Evolutionary conservation across 2,797 vertebrate genomes (phyloP).

Genomic region (Oreonectes daqikongensis): DNA sequence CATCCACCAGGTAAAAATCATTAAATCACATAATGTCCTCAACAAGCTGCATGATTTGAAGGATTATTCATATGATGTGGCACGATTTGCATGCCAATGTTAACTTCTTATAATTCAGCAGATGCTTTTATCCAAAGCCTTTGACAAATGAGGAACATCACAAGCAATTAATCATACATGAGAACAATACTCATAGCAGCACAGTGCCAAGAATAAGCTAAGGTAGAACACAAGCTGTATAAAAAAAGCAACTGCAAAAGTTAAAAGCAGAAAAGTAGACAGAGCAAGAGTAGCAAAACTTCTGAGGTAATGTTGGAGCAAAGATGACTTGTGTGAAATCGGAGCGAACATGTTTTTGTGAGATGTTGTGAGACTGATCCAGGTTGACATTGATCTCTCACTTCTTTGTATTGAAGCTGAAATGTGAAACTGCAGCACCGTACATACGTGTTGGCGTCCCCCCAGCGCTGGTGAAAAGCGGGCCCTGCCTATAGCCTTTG

Average conservation of each 20-base stretch:
- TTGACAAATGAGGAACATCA: background rate
- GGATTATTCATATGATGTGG: too few species aligned
- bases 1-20: background rate
- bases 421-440: conserved; percentile 42
- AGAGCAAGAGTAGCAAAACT: background rate
- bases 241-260: background rate
- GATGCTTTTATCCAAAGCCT: background rate
- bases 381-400: conserved; percentile 47
- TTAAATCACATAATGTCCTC: background rate
- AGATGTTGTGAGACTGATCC: conserved; percentile 16
- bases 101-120: background rate
- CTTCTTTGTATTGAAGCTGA: conserved; percentile 44
- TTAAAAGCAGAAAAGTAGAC: background rate
- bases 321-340: background rate
- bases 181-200: background rate
- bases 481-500: conserved; percentile 45
- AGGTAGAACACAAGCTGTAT: background rate
- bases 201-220: background rate
- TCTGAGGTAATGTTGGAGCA: background rate
- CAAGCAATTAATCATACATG: background rate
- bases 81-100: background rate
- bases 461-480: conserved; percentile 33
- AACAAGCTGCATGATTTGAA: background rate
- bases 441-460: conserved; percentile 39
- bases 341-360: background rate